Conservation (phyloP, 2,113 vertebrate genomes). For the Siniperca knerii region DNA sequence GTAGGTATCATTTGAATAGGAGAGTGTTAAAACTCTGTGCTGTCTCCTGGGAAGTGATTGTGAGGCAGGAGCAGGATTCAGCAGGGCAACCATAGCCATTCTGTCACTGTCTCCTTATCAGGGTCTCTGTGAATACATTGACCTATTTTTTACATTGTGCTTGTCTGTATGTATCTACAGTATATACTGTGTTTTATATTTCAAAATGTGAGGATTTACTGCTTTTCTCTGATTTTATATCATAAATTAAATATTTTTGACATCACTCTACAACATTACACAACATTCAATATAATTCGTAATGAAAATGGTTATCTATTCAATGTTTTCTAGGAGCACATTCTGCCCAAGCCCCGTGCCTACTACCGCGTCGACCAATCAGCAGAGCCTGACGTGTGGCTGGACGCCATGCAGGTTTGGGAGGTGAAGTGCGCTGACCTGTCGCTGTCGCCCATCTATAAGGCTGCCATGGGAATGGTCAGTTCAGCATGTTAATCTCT, state of each 20-base stretch:
- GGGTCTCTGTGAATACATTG: constrained; percentile 20
- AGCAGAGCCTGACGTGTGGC: constrained; percentile 89
- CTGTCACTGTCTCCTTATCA: constrained; percentile 54
- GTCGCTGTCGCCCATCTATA: constrained; percentile 92
- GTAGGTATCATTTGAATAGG: constrained; percentile 9
- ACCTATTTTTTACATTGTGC: constrained; percentile 9
- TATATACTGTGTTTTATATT: neutral
- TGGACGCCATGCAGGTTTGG: constrained; percentile 91
- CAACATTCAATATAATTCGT: neutral
- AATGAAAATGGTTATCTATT: neutral
- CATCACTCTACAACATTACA: neutral
- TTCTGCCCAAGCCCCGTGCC: constrained; percentile 85
- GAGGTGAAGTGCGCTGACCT: constrained; percentile 95
- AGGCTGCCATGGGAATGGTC: constrained; percentile 91
- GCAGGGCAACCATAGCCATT: constrained; percentile 26
- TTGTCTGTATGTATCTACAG: neutral
- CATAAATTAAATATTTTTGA: neutral
- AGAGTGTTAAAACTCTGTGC: neutral
- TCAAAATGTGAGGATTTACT: neutral
- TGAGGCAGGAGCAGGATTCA: constrained; percentile 10
- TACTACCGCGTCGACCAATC: constrained; percentile 90
- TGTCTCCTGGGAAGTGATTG: constrained; percentile 34
- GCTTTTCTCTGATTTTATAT: neutral
- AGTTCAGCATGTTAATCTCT: constrained; percentile 68
- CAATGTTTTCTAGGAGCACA: constrained; percentile 82